Conservation (phyloP, 1,140 invertebrate genomes). For the Euwallacea similis region DNA sequence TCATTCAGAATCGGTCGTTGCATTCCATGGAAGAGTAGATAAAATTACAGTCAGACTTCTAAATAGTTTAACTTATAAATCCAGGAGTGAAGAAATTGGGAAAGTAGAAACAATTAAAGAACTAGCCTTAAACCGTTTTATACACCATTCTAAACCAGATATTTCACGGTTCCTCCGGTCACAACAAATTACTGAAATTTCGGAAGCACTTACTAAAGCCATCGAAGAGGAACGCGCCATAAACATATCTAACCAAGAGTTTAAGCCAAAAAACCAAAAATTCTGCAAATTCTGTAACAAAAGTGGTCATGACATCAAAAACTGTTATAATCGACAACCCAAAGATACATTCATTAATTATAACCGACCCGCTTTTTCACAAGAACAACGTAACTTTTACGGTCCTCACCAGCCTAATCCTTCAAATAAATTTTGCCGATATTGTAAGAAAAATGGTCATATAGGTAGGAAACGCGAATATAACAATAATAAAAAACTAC, state of each 20-base stretch:
- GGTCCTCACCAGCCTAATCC: slow-evolving; percentile 5
- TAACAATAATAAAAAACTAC: neutral
- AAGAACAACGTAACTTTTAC: neutral
- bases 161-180: slow-evolving; percentile 27
- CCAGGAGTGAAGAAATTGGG: slow-evolving; percentile 14
- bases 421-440: slow-evolving; percentile 32
- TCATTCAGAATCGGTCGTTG: slow-evolving; percentile 16
- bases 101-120: slow-evolving; percentile 25
- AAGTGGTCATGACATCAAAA: slow-evolving; percentile 1
- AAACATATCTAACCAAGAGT: slow-evolving; percentile 16
- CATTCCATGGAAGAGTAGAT: slow-evolving; percentile 22
- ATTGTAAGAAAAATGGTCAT: slow-evolving; percentile 39
- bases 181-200: slow-evolving; percentile 18
- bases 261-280: slow-evolving; percentile 14
- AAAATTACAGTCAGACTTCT: slow-evolving; percentile 14
- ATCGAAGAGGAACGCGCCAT: slow-evolving; percentile 25
- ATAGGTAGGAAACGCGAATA: slow-evolving; percentile 32
- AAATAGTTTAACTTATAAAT: slow-evolving; percentile 8
- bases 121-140: slow-evolving; percentile 27
- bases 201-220: slow-evolving; percentile 21
- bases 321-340: neutral
- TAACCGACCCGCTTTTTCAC: too few relatives aligned
- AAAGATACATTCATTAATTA: too few relatives aligned
- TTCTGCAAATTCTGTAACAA: slow-evolving; percentile 28
- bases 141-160: slow-evolving; percentile 28